A percentile compares a stretch with the other conserved stretches of the same genome.
These are phyloP conservation scores for Lasioglossum marginatum DNA, from an alignment of 2,888 invertebrate genomes.

Conservation along the genomic window DNA sequence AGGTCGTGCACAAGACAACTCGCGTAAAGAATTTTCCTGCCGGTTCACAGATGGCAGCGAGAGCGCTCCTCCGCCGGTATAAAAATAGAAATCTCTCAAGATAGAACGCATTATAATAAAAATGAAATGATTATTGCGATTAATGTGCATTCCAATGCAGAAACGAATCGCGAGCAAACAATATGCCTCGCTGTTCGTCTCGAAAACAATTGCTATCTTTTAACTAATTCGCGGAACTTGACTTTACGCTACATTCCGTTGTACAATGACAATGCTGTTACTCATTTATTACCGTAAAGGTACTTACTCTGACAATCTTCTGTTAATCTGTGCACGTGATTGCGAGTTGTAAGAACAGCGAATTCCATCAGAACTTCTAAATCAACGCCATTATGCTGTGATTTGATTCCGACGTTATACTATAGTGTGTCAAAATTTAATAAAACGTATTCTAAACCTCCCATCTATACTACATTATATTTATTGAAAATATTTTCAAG, in stretches of 20 bases:
- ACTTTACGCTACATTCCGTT: background rate
- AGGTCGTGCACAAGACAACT: slow-evolving; percentile 61
- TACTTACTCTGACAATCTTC: background rate
- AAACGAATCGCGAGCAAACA: background rate
- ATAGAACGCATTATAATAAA: slow-evolving; percentile 59
- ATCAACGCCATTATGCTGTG: background rate
- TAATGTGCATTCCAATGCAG: background rate
- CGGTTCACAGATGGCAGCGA: slow-evolving; percentile 69
- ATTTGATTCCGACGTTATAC: background rate
- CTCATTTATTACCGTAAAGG: background rate
- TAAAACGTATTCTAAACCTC: background rate
- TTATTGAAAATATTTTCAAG: background rate
- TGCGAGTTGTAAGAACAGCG: background rate
- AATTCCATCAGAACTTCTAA: background rate
- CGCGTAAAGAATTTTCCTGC: slow-evolving; percentile 47
- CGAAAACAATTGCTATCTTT: background rate
- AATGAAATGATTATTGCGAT: slow-evolving; percentile 45
- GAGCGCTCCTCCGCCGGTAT: slow-evolving; percentile 69
- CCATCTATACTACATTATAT: background rate
- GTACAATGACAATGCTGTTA: background rate
- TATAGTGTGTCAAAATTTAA: background rate
- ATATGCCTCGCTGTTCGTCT: background rate
- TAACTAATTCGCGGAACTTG: background rate
- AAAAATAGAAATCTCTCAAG: slow-evolving; percentile 67
- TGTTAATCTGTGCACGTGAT: background rate